phyloP scores from a whole-genome alignment of 1,140 invertebrate genomes.

The Drosophila rufa region DNA sequence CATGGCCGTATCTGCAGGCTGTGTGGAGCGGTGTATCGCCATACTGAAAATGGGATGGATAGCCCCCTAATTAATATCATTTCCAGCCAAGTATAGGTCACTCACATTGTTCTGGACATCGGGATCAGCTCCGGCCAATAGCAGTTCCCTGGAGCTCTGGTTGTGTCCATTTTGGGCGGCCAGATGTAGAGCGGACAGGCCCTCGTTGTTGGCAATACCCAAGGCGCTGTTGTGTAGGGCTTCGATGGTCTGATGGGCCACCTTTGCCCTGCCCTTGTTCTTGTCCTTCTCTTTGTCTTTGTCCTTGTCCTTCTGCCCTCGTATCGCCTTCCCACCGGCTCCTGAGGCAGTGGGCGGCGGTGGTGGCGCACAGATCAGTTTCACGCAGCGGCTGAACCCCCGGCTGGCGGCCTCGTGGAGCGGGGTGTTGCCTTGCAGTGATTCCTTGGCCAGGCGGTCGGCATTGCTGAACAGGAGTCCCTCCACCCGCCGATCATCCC shows the following conservation, averaged over 20 bases:
- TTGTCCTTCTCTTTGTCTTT: slow-evolving; percentile 57
- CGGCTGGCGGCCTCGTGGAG: slow-evolving; percentile 98
- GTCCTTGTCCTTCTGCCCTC: slow-evolving; percentile 28
- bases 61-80: neutral
- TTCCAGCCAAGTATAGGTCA: slow-evolving; percentile 50
- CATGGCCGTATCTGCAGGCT: slow-evolving; percentile 96
- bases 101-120: slow-evolving; percentile 96
- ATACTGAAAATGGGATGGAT: slow-evolving; percentile 87
- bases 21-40: slow-evolving; percentile 98
- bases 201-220: slow-evolving; percentile 92
- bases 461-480: slow-evolving; percentile 62
- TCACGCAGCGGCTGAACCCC: slow-evolving; percentile 94
- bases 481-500: slow-evolving; percentile 74
- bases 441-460: slow-evolving; percentile 66
- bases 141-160: slow-evolving; percentile 95
- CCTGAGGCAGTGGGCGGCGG: slow-evolving; percentile 9
- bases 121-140: slow-evolving; percentile 94
- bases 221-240: slow-evolving; percentile 90
- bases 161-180: slow-evolving; percentile 98
- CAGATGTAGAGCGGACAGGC: slow-evolving; percentile 96
- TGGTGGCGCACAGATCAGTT: slow-evolving; percentile 89
- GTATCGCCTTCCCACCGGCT: slow-evolving; percentile 8
- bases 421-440: slow-evolving; percentile 94
- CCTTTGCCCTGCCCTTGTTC: slow-evolving; percentile 48
- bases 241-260: slow-evolving; percentile 64